Percentiles rank a stretch among this genome's conserved stretches.
These are phyloP conservation scores for Operophtera brumata DNA, from an alignment of 2,888 invertebrate species.

Conservation along the genomic window DNA sequence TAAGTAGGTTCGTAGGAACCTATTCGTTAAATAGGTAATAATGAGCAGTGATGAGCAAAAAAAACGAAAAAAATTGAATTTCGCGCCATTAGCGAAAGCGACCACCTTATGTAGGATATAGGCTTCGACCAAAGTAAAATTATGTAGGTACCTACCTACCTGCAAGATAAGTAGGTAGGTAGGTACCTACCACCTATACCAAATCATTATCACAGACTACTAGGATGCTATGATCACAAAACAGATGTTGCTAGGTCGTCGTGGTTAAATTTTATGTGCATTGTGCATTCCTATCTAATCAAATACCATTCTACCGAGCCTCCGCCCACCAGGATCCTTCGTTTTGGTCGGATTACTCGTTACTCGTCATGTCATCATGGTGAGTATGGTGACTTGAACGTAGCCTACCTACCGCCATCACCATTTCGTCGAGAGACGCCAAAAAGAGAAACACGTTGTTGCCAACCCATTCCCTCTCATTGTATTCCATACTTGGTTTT, in stretches of 20 bases:
- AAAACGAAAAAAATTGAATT: no score
- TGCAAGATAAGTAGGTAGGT: no score
- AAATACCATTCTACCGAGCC: conserved; percentile 28
- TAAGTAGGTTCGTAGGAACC: not conserved
- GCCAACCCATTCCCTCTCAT: conserved; percentile 61
- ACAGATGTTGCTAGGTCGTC: not conserved
- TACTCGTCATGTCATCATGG: no score
- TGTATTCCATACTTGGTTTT: conserved; percentile 77
- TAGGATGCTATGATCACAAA: no score
- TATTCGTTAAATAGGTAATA: no score
- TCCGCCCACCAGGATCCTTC: conserved; percentile 1
- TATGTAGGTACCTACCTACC: not conserved
- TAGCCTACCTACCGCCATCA: conserved; percentile 41
- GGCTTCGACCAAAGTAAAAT: no score
- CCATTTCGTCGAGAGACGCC: conserved; percentile 58
- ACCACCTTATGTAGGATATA: no score
- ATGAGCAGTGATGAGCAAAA: no score
- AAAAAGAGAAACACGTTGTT: conserved; percentile 44
- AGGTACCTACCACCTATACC: no score
- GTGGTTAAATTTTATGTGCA: not conserved
- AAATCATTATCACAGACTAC: no score
- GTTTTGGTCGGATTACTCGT: conserved; percentile 37
- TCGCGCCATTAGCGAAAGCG: no score
- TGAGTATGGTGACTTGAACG: conserved; percentile 27
- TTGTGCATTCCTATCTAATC: conserved; percentile 31